Conservation (phyloP, 92 coral and sea anemone genomes). For the Zoanthus solanderi region DNA sequence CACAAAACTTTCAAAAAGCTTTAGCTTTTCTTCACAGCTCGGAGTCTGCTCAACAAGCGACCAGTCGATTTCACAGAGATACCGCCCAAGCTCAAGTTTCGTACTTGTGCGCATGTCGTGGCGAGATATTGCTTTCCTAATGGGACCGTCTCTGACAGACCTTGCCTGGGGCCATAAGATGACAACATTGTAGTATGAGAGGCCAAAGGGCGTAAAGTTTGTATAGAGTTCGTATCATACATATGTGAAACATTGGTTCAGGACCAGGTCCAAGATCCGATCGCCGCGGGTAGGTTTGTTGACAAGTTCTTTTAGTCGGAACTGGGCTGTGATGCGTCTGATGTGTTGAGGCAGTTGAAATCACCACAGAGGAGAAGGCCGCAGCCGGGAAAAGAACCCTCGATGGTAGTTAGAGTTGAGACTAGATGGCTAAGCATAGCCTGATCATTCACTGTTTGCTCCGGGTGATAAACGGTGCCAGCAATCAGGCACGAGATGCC, state of each 20-base stretch:
- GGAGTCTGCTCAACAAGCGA: conserved; percentile 21
- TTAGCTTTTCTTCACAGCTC: conserved; percentile 22
- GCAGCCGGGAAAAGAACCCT: conserved; percentile 66
- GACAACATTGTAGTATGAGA: neutral
- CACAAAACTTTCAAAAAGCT: neutral
- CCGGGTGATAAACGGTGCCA: conserved; percentile 46
- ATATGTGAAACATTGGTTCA: conserved; percentile 13
- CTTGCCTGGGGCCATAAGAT: neutral
- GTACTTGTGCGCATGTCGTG: conserved; percentile 7
- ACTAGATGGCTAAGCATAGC: conserved; percentile 40
- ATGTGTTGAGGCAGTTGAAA: conserved; percentile 71
- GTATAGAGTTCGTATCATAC: conserved; percentile 21
- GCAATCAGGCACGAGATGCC: conserved; percentile 53
- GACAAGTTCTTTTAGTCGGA: neutral
- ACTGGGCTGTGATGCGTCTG: neutral
- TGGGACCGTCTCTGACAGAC: conserved; percentile 1
- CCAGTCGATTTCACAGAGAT: conserved; percentile 21
- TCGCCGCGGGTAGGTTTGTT: conserved; percentile 6
- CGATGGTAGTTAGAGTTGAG: conserved; percentile 53
- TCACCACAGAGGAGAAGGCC: conserved; percentile 68
- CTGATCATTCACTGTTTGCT: conserved; percentile 38
- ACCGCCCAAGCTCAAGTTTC: conserved; percentile 12
- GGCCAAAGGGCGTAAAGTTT: conserved; percentile 11
- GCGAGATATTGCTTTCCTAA: neutral
- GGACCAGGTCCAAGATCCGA: conserved; percentile 6